These are phyloP conservation scores for Phengaris arion DNA, from an alignment of 2,888 invertebrate species.

Conservation along the genomic window DNA sequence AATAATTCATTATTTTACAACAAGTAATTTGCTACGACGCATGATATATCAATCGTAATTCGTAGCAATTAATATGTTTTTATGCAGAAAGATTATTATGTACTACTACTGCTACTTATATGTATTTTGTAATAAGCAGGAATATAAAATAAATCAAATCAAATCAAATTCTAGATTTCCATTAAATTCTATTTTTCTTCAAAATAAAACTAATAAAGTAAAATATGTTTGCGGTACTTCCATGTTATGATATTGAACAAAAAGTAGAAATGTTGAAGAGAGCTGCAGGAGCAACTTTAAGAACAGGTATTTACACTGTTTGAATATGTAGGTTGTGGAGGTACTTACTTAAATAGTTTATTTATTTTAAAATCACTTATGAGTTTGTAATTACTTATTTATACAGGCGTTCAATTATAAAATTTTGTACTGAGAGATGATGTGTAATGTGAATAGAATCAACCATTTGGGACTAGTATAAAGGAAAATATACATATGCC, in stretches of 20 bases:
- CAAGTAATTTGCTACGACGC: neutral
- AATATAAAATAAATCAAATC: too few species aligned
- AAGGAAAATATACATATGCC: too few species aligned
- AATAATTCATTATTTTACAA: neutral
- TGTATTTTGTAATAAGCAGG: too few species aligned
- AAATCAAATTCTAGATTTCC: too few species aligned
- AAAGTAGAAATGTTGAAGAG: constrained; percentile 78
- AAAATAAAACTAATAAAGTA: neutral
- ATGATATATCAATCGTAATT: neutral
- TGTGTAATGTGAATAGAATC: too few species aligned
- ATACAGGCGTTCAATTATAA: neutral
- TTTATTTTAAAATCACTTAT: constrained; percentile 32
- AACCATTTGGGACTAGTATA: too few species aligned
- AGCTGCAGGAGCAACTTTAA: constrained; percentile 77
- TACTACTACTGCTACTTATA: too few species aligned
- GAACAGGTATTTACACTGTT: constrained; percentile 79
- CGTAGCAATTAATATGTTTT: neutral
- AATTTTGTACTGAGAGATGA: neutral
- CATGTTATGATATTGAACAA: constrained; percentile 76
- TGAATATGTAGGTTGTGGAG: constrained; percentile 73
- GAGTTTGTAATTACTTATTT: constrained; percentile 2
- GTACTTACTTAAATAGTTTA: constrained; percentile 45
- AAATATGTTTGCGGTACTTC: constrained; percentile 48
- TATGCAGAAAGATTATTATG: too few species aligned
- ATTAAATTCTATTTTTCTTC: too few species aligned